Evolutionary conservation across 2,888 invertebrate genomes (phyloP), one percentile per base, ranked within the genome.

Genomic region (Mythimna albipuncta): DNA sequence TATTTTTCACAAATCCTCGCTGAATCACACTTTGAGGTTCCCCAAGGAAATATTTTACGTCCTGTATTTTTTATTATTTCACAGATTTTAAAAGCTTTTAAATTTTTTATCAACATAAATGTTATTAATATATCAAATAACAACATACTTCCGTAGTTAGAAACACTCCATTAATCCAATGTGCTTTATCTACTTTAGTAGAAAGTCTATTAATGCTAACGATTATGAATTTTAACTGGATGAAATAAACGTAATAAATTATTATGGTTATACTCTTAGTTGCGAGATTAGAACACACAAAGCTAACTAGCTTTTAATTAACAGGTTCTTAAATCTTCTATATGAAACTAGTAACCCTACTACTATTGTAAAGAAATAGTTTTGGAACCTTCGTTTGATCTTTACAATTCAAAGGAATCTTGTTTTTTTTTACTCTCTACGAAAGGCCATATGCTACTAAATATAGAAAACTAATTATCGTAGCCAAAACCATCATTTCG

Each of bases 121-220:
- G 26, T 41, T 11, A 41, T 41, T 41, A 11, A 11, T 11, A 11
- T 47, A 13, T 47, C 44, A 0, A 11, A 16, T n/a, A 32, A 26
- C 35, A 47, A 6, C 21, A 69, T 26, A 68, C 16, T 69, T 63
- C 57, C 35, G n/a, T 38, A 69, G 41, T 75, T 61, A 4, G n/a
- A 44, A n/a, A 16, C 47, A 41, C 62, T 75, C 16, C 10, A 55
- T 68, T 50, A 68, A 55, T 55, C 21, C 19, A 67, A 74, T 55
- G 10, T 41, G 50, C 16, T 26, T 61, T 19, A 62, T 75, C 11
- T 47, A 52, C 3, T 74, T 21, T 41, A 16, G 26, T 35, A 63
- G 69, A 75, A 76, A 75, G 77, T 63, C 58, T 52, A 76, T 75
- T 58, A 75, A 69, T 32, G 62, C 57, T 63, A 4, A 26, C 26